Evolutionary conservation across 1,140 invertebrate genomes (phyloP), one percentile per base, ranked within the genome.

Genomic region (Apis cerana): DNA sequence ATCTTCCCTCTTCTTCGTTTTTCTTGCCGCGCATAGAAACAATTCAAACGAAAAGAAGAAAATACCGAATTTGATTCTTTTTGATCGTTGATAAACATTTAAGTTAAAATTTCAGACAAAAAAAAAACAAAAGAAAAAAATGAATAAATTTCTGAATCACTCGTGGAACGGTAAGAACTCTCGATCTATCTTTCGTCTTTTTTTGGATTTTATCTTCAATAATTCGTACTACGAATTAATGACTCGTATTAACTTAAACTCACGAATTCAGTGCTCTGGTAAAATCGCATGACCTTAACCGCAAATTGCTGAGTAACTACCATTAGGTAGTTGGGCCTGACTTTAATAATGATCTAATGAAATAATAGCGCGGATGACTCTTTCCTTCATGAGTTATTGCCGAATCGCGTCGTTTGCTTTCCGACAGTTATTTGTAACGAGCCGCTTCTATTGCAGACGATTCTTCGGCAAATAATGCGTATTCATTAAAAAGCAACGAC

Each of bases 311-410:
- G 70, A 71, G 75, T 78, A 82, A 87, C 77, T 48, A 61, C 69
- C 80, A 87, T 82, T 86, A 89, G 88, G 83, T 87, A 80, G 70
- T 82, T 82, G 85, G 90, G 85, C 89, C 83, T 86, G 84, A 70
- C 89, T 91, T 89, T 92, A 91, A 91, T 90, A 84, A 89, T 19
- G 83, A 86, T 87, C 86, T 91, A 91, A 92, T 90, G 85, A 90
- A 90, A 82, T 92, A 91, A 92, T 92, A 85, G 87, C 79, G 71
- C 65, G 52, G 15, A 52, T 43, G 33, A 43, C 33, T 43, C 33
- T 43, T 43, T 43, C 33, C 33, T 43, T 43, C 33, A 43, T 43
- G 33, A 43, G 4, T 43, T 43, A 43, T 43, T 43, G 33, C 33
- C 33, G 33, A 43, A 43, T 52, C 77, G 69, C 72, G 83, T 85